These are phyloP conservation scores for Chamaetylas fuelleborni DNA, from an alignment of 2,113 vertebrate species.

Conservation along the genomic window DNA sequence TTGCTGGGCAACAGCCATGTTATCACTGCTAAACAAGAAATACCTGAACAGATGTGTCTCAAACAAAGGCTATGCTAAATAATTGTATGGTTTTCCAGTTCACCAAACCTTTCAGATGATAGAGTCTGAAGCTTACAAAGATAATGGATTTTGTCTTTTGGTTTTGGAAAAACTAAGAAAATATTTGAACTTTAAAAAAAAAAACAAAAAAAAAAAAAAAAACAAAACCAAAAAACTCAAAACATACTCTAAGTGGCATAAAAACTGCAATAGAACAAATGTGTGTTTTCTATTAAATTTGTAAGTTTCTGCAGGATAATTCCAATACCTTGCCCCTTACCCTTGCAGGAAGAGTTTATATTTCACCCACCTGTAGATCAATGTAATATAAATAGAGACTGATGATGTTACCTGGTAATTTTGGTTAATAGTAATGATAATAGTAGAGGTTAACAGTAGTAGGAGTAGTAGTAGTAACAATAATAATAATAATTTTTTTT, in stretches of 20 bases:
- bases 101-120: background rate
- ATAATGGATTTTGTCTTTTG: background rate
- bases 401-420: background rate
- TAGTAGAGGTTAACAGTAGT: background rate
- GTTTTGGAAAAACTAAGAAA: background rate
- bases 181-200: background rate
- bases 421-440: background rate
- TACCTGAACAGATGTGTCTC: background rate
- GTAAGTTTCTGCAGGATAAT: background rate
- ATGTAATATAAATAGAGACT: background rate
- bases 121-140: background rate
- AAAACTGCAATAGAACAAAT: background rate
- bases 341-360: background rate
- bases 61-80: background rate
- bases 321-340: background rate
- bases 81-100: background rate
- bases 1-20: constrained; percentile 39
- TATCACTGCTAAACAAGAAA: background rate
- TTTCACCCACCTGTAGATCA: background rate
- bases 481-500: background rate
- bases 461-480: background rate
- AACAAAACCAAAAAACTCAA: background rate
- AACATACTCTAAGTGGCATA: background rate
- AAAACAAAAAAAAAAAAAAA: background rate
- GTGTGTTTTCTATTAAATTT: background rate